phyloP scores from a whole-genome alignment of 1,140 invertebrate species.

The Tenebrio molitor region DNA sequence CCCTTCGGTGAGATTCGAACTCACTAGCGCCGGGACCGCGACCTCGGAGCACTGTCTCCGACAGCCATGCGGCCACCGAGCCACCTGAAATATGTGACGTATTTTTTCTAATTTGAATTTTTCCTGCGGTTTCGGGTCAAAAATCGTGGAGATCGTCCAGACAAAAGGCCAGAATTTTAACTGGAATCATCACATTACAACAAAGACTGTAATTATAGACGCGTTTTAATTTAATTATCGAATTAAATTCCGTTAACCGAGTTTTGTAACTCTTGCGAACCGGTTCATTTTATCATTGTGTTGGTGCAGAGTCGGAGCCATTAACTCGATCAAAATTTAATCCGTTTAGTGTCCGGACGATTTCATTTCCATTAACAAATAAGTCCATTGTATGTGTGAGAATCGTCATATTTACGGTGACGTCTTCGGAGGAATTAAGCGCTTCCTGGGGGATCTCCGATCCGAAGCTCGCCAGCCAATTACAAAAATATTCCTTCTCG shows the following conservation, averaged over 20 bases:
- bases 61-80: no score
- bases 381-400: slow-evolving; percentile 50
- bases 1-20: no score
- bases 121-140: no score
- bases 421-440: no score
- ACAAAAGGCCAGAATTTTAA: slow-evolving; percentile 21
- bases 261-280: slow-evolving; percentile 40
- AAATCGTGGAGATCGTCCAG: no score
- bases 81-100: no score
- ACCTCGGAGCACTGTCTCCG: no score
- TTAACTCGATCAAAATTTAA: slow-evolving; percentile 61
- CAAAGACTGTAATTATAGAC: slow-evolving; percentile 42
- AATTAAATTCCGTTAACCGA: slow-evolving; percentile 43
- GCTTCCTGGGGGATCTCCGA: neutral
- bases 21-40: no score
- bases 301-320: slow-evolving; percentile 54
- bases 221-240: slow-evolving; percentile 41
- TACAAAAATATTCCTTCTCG: slow-evolving; percentile 39
- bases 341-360: slow-evolving; percentile 58
- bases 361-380: slow-evolving; percentile 62
- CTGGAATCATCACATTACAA: slow-evolving; percentile 38
- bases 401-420: slow-evolving; percentile 39
- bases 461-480: neutral
- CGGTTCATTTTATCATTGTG: slow-evolving; percentile 57
- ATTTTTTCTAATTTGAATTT: no score